These are phyloP conservation scores for Pollenia labialis DNA, from an alignment of 2,888 invertebrate genomes.

Conservation along the genomic window DNA sequence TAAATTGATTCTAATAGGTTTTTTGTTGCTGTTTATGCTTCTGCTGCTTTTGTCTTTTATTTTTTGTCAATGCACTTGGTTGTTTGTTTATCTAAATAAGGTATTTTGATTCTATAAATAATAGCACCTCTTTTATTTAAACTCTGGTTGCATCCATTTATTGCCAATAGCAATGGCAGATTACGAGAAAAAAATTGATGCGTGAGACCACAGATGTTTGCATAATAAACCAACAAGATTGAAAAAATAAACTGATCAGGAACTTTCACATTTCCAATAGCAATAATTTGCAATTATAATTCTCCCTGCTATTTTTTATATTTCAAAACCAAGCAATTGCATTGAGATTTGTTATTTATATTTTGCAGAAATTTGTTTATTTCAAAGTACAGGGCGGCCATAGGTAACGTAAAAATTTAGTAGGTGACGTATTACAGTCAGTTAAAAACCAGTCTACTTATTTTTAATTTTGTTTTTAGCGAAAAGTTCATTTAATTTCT, in stretches of 20 bases:
- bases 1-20: slow-evolving; percentile 72
- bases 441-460: too few species aligned
- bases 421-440: too few species aligned
- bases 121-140: slow-evolving; percentile 66
- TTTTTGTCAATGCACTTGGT: slow-evolving; percentile 70
- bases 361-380: slow-evolving; percentile 27
- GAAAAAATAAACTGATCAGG: slow-evolving; percentile 14
- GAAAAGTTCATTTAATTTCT: too few species aligned
- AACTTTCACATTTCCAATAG: slow-evolving; percentile 68
- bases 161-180: slow-evolving; percentile 38
- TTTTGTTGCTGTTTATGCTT: slow-evolving; percentile 27
- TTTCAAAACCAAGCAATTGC: slow-evolving; percentile 39
- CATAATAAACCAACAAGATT: slow-evolving; percentile 47
- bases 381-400: neutral
- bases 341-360: neutral
- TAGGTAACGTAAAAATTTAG: neutral
- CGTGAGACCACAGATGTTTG: slow-evolving; percentile 73
- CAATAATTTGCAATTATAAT: slow-evolving; percentile 74
- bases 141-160: slow-evolving; percentile 34
- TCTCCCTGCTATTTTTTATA: slow-evolving; percentile 53
- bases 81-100: slow-evolving; percentile 70
- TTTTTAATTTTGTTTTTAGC: too few species aligned
- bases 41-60: slow-evolving; percentile 6
- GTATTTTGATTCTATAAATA: slow-evolving; percentile 71
- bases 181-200: slow-evolving; percentile 59